phyloP scores from a whole-genome alignment of 1,140 invertebrate genomes.

The Drosophila ficusphila region DNA sequence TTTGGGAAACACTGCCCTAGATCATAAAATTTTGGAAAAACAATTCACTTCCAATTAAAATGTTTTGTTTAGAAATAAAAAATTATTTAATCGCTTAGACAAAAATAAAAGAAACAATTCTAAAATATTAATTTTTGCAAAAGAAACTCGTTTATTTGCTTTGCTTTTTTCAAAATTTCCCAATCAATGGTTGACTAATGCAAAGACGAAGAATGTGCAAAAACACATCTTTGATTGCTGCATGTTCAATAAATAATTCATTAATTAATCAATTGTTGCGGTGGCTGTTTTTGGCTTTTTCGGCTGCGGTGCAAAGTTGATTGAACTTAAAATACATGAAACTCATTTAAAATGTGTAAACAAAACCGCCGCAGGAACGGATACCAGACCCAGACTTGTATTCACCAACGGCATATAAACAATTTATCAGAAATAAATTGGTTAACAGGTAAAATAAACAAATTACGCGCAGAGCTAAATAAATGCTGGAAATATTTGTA shows the following conservation, averaged over 20 bases:
- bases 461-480: conserved; percentile 71
- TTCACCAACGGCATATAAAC: conserved; percentile 64
- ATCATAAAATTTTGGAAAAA: too few relatives aligned
- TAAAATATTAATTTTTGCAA: not conserved
- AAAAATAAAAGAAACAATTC: too few relatives aligned
- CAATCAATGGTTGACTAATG: conserved; percentile 31
- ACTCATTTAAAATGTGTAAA: conserved; percentile 68
- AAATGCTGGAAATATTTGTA: conserved; percentile 47
- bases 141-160: not conserved
- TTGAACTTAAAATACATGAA: conserved; percentile 67
- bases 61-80: too few relatives aligned
- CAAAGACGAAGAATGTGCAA: conserved; percentile 15
- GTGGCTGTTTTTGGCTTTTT: conserved; percentile 43
- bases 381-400: conserved; percentile 55
- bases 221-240: conserved; percentile 52
- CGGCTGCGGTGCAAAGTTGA: conserved; percentile 70
- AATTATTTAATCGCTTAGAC: too few relatives aligned
- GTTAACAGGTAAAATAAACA: conserved; percentile 81
- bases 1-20: too few relatives aligned
- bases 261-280: conserved; percentile 75
- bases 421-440: conserved; percentile 77
- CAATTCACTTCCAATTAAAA: too few relatives aligned
- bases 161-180: not conserved
- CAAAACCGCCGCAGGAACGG: conserved; percentile 43
- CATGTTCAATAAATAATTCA: conserved; percentile 68